A percentile compares a stretch with the other conserved stretches of the same genome.
These are phyloP conservation scores for Busseola fusca DNA, from an alignment of 2,888 invertebrate genomes.

Conservation along the genomic window DNA sequence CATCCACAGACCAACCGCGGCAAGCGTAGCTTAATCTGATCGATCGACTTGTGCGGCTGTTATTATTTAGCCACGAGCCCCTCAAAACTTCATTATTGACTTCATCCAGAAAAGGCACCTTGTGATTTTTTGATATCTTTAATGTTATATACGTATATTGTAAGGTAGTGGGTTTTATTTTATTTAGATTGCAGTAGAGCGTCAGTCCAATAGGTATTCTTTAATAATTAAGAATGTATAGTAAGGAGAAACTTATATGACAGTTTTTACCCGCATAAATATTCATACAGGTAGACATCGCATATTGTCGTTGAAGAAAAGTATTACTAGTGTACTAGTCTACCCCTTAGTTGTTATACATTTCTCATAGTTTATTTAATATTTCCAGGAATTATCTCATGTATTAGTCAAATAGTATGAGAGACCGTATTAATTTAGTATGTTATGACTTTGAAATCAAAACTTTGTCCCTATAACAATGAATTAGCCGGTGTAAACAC, in stretches of 20 bases:
- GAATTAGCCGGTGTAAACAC: background rate
- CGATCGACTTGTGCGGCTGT: no score
- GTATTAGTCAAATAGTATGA: background rate
- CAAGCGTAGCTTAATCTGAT: no score
- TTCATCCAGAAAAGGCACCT: background rate
- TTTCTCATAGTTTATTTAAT: slow-evolving; percentile 42
- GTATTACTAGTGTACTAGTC: no score
- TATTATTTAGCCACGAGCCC: no score
- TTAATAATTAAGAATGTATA: background rate
- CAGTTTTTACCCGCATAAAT: background rate
- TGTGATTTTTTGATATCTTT: background rate
- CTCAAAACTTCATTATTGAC: background rate
- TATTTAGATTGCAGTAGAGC: no score
- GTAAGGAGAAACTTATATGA: background rate
- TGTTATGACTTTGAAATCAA: background rate
- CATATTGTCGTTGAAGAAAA: slow-evolving; percentile 20
- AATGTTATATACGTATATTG: background rate
- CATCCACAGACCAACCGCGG: no score
- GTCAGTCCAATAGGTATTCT: background rate
- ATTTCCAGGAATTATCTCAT: slow-evolving; percentile 38
- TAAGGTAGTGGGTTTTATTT: background rate
- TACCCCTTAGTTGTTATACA: slow-evolving; percentile 36
- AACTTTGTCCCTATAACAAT: background rate
- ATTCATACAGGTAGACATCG: slow-evolving; percentile 1
- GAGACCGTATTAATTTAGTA: background rate